A percentile compares a stretch with the other conserved stretches of the same genome.
phyloP scores from a whole-genome alignment of 2,797 vertebrate genomes.

The Tragelaphus eurycerus region DNA sequence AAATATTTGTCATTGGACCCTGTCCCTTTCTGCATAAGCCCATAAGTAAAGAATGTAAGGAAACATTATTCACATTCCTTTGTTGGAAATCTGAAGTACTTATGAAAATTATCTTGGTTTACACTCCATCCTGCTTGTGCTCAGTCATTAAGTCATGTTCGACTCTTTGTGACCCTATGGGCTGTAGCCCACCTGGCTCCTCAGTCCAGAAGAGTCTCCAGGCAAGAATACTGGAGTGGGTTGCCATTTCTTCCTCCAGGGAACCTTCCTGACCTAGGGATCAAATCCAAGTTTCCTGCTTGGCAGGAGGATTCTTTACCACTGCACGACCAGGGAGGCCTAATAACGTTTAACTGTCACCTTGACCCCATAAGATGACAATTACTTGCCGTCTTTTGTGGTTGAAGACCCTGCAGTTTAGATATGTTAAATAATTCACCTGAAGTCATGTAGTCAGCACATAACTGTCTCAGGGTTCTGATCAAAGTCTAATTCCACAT shows the following conservation, averaged over 20 bases:
- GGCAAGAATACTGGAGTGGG: not conserved
- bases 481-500: slow-evolving; percentile 8
- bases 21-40: slow-evolving; percentile 17
- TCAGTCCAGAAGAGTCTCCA: not conserved
- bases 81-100: not conserved
- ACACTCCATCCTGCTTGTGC: not conserved
- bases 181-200: not conserved
- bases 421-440: not conserved
- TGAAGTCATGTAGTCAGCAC: not conserved
- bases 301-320: not conserved
- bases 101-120: not conserved
- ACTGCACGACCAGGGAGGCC: not conserved
- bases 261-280: not conserved
- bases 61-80: not conserved
- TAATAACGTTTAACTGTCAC: not conserved
- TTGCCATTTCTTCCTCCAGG: not conserved
- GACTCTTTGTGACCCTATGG: not conserved
- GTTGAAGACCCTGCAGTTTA: slow-evolving; percentile 16
- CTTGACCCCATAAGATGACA: not conserved
- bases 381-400: not conserved
- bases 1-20: not conserved
- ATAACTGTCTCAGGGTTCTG: not conserved
- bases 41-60: not conserved
- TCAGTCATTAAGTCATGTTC: not conserved
- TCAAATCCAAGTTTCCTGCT: not conserved